Base-by-base conservation (phyloP, 2,888 invertebrate species). In the Agonopterix alstromeriana region DNA sequence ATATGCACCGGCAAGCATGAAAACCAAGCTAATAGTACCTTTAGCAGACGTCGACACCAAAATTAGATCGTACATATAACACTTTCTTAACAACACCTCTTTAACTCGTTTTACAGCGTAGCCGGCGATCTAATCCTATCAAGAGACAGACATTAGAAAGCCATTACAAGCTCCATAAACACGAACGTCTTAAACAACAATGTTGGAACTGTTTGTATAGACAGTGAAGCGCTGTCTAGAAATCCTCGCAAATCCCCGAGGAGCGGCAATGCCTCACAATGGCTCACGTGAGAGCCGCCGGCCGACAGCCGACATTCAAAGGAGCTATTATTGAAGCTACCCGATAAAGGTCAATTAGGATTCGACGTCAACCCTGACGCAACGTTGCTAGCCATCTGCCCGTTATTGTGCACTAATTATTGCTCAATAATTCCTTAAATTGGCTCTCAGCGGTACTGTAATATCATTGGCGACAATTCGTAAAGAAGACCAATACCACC, bases 321-420 rank as follows among this genome's bases (percentile, higher is more conserved):
- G 75, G 72, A 74, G 73, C 72, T 75, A 76, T 76, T 77, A 77
- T 74, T 72, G 69, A 70, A 74, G 70, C 65, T 68, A 67, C 64
- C 62, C 69, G 70, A 77, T 80, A 76, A 73, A 77, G 77, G 73
- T 79, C 80, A 80, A 82, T 83, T 82, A 79, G 68, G 66, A 73
- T 68, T 66, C 61, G 57, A 67, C 57, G 63, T 61, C 62, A 54
- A 56, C 56, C 52, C 53, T 53, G 54, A 58, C 58, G 61, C 57
- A 61, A 63, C 57, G 48, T 27, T 57, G 60, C 50, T 56, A 52
- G 53, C 63, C 60, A 63, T 63, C 62, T 63, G 58, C 53, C 53
- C 58, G 55, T 53, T 58, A 59, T 60, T 60, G 58, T 58, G 54
- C 57, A 60, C 61, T 65, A 67, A 68, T 70, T 63, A 66, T 66